Base-by-base conservation (phyloP, 2,888 invertebrate species). In the Drymonia ruficornis region DNA sequence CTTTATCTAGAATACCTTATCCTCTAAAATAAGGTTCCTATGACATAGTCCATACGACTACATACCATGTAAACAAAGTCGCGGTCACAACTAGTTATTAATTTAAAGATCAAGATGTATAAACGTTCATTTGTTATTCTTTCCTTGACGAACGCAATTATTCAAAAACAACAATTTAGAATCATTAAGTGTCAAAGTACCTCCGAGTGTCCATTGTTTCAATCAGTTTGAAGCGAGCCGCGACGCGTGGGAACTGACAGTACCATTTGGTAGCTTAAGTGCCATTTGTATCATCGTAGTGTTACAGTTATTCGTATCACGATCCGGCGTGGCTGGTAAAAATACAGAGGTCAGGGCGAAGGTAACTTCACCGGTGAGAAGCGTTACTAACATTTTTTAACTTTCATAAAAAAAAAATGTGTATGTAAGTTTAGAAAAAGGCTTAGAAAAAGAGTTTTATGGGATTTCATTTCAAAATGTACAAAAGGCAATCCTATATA, bases 311-410 rank as follows among this genome's bases (percentile, higher is more conserved):
- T 45, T 45, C 45, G 8, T 7, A 28, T 23, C 45, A 45, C 45
- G 45, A 45, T 45, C 8, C 9, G 45, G 29, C 45, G 6, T 28
- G 45, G 28, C 38, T 16, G 59, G 52, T 51, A 40, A 65, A 60
- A 58, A 65, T 63, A 58, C 57, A 56, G 65, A 43, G n/a, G 19
- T 50, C 28, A 57, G 52, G 44, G 29, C 47, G 48, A 67, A 36
- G 36, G 13, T 36, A 36, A n/a, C 5, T 36, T 36, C n/a, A n/a
- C n/a, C n/a, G 36, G n/a, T 36, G n/a, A 36, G 5, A 36, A 11
- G n/a, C 36, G n/a, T 7, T 36, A n/a, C n/a, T 36, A 3, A 4
- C 13, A 11, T n/a, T 13, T 13, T 36, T 11, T 4, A 36, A n/a
- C 13, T n/a, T 1, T 3, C 34, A 12, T 13, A 36, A 36, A 6